These are phyloP conservation scores for Brachyhypopomus gauderio DNA, from an alignment of 2,113 vertebrate genomes.

Conservation along the genomic window DNA sequence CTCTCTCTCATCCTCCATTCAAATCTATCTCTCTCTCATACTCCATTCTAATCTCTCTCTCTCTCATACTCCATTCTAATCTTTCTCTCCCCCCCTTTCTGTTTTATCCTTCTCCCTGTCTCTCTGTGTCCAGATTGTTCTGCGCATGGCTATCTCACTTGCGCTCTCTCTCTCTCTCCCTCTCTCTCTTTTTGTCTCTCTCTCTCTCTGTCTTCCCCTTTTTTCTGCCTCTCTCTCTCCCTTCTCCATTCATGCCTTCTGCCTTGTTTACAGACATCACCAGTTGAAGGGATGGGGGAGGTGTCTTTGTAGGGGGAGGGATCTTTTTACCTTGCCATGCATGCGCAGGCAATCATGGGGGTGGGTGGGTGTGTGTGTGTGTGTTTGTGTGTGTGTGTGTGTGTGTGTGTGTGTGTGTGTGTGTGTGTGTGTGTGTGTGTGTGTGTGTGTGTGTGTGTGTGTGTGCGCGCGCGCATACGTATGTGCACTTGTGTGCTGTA, in stretches of 20 bases:
- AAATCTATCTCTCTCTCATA: conserved; percentile 20
- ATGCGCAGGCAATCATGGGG: conserved; percentile 38
- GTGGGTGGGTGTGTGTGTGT: conserved; percentile 38
- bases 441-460: conserved; percentile 32
- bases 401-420: conserved; percentile 36
- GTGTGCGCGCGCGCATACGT: conserved; percentile 27
- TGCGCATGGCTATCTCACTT: too few relatives aligned
- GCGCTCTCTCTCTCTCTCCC: conserved; percentile 48
- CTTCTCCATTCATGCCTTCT: conserved; percentile 68
- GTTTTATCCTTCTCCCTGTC: conserved; percentile 23
- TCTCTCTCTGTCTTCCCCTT: conserved; percentile 45
- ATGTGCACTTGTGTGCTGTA: conserved; percentile 28
- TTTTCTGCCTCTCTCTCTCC: conserved; percentile 14
- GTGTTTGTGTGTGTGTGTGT: conserved; percentile 30
- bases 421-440: conserved; percentile 32
- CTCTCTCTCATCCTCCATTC: too few relatives aligned
- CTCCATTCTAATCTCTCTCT: conserved; percentile 9
- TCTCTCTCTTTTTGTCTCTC: conserved; percentile 28
- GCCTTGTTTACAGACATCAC: conserved; percentile 68
- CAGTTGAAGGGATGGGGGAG: conserved; percentile 29
- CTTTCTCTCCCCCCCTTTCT: conserved; percentile 52
- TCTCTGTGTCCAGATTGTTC: too few relatives aligned
- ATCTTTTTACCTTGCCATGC: conserved; percentile 21
- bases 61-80: background rate
- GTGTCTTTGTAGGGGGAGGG: conserved; percentile 43